Percentiles rank a stretch among this genome's conserved stretches.
Conservation (phyloP, 2,113 vertebrate species). For the Uropsilus gracilis region DNA sequence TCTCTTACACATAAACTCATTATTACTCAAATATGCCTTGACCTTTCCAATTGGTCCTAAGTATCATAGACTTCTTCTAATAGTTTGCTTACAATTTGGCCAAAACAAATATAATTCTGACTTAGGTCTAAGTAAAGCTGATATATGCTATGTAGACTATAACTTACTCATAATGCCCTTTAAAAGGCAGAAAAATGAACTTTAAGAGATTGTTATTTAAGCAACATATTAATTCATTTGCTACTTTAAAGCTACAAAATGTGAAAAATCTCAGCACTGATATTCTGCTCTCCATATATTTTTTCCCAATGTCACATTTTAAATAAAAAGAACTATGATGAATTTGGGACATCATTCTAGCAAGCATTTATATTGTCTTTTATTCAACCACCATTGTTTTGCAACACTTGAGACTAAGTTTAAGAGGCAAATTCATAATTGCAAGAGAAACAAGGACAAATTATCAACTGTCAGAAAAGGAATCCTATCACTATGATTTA, state of each 20-base stretch:
- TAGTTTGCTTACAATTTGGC: neutral
- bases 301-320: neutral
- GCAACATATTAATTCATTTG: neutral
- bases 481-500: neutral
- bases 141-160: neutral
- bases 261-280: neutral
- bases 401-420: neutral
- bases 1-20: neutral
- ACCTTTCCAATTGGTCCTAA: neutral
- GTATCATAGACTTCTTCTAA: neutral
- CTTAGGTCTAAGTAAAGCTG: neutral
- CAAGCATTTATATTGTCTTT: neutral
- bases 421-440: neutral
- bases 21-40: neutral
- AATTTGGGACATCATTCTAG: neutral
- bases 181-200: neutral
- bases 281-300: neutral
- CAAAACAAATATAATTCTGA: conserved; percentile 46
- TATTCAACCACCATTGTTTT: neutral
- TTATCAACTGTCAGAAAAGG: neutral
- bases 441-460: neutral
- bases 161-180: neutral
- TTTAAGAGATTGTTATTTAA: neutral
- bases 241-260: neutral
- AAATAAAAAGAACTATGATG: neutral